Base-by-base conservation (phyloP, 1,140 invertebrate species). In the Linepithema humile region DNA sequence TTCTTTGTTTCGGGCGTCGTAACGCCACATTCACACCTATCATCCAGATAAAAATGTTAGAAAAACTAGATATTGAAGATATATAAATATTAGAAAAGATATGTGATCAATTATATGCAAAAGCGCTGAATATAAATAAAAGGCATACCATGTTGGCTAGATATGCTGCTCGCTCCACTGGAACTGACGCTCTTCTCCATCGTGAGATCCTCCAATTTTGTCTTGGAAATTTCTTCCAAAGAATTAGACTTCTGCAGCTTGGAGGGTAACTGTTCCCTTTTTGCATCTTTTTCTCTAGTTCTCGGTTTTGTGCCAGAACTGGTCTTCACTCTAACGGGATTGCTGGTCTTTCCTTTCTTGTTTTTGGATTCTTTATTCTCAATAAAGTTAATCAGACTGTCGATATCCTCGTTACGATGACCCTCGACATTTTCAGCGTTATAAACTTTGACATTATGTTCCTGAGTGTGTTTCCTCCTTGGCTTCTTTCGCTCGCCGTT, bases 171-270 rank as follows among this genome's bases (percentile, higher is more conserved):
- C 9, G 92, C 89, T 78, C 89, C 92, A 75, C 92, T 93, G 17
- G 93, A 93, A 78, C 90, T 92, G 10, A 89, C 85, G 55, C 91
- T 92, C 69, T 94, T 93, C 55, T 92, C 94, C 62, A 93, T 93
- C 10, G 96, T 96, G 62, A 96, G 94, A 90, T 97, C 96, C 88
- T 96, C 96, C 26, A 97, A 92, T 93, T 96, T 97, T 15, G 96
- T 96, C 70, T 96, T 96, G 2, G 96, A 96, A 82, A 97, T 95
- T 92, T 97, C 96, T 92, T 97, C 96, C 45, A 97, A 91, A 12
- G 96, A 96, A 87, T 96, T 96, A 53, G 96, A 96, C 84, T 96
- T 96, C 90, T 96, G 95, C 50, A 96, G 89, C 67, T 95, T 94
- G 38, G 92, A 94, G 89, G 93, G 67, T 86, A 93, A 94, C 90